Percentiles rank a stretch among this genome's conserved stretches.
Conservation (phyloP, 2,888 invertebrate genomes). For the Plebejus melissa region DNA sequence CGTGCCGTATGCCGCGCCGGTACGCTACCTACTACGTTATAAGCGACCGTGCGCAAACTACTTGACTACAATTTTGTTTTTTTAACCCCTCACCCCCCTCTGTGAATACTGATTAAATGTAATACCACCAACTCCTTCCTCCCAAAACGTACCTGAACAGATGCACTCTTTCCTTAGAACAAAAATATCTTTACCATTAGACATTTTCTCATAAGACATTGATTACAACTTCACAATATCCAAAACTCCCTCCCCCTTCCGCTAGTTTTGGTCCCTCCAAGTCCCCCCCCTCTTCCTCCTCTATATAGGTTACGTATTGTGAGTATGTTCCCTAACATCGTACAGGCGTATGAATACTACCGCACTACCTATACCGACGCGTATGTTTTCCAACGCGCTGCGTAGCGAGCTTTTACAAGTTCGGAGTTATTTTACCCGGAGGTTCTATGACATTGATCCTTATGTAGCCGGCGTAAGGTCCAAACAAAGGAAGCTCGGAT, state of each 20-base stretch:
- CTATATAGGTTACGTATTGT: background rate
- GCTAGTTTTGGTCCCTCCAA: too few relatives aligned
- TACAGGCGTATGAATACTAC: background rate
- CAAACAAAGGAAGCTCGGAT: background rate
- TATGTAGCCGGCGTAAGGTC: background rate
- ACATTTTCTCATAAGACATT: too few relatives aligned
- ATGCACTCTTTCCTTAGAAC: too few relatives aligned
- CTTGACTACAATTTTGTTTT: background rate
- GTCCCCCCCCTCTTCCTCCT: too few relatives aligned
- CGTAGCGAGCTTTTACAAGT: background rate
- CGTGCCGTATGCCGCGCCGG: background rate
- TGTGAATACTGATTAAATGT: too few relatives aligned
- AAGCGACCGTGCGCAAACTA: background rate
- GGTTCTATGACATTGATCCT: background rate
- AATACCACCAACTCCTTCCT: too few relatives aligned
- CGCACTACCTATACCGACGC: background rate
- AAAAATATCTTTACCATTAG: too few relatives aligned
- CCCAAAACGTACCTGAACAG: too few relatives aligned
- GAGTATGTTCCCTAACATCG: background rate
- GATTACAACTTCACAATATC: too few relatives aligned
- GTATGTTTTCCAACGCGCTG: conserved; percentile 22
- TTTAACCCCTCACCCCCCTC: background rate
- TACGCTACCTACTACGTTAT: background rate
- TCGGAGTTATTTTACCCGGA: background rate
- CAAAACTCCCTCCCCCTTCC: too few relatives aligned